These are phyloP conservation scores for Pavo muticus DNA, from an alignment of 2,113 vertebrate species.

Conservation along the genomic window DNA sequence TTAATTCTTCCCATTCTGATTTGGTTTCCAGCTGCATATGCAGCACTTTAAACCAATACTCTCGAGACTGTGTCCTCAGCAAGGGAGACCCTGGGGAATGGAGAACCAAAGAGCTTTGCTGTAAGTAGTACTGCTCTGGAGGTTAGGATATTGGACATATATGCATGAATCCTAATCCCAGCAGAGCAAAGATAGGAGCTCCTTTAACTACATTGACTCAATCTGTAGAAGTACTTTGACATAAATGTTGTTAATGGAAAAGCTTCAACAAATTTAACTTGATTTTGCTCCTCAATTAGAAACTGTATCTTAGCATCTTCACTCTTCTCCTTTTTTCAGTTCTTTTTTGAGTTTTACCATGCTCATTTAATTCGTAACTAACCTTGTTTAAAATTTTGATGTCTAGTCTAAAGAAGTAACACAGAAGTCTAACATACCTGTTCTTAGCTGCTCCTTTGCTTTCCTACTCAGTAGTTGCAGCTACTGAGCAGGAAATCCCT, in stretches of 20 bases:
- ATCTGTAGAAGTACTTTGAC: not conserved
- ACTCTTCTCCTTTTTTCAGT: not conserved
- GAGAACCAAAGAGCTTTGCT: slow-evolving; percentile 72
- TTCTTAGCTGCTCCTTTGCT: not conserved
- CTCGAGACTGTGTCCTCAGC: slow-evolving; percentile 74
- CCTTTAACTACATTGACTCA: not conserved
- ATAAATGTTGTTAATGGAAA: not conserved
- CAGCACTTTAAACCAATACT: slow-evolving; percentile 77
- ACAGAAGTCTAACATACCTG: not conserved
- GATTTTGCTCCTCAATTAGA: not conserved
- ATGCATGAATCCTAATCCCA: not conserved
- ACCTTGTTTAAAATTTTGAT: not conserved
- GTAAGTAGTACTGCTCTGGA: slow-evolving; percentile 59
- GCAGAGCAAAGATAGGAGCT: not conserved
- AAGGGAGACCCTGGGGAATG: slow-evolving; percentile 74
- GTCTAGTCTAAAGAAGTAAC: not conserved
- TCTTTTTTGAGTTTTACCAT: not conserved
- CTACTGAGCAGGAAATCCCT: not conserved
- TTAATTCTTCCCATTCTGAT: slow-evolving; percentile 53
- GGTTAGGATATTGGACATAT: not conserved
- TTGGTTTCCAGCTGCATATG: slow-evolving; percentile 72
- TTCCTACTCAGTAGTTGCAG: not conserved
- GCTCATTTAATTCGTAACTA: not conserved
- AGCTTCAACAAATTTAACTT: not conserved
- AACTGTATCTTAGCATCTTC: not conserved